These are phyloP conservation scores for Callorhinus ursinus DNA, from an alignment of 2,113 vertebrate genomes.

Conservation along the genomic window DNA sequence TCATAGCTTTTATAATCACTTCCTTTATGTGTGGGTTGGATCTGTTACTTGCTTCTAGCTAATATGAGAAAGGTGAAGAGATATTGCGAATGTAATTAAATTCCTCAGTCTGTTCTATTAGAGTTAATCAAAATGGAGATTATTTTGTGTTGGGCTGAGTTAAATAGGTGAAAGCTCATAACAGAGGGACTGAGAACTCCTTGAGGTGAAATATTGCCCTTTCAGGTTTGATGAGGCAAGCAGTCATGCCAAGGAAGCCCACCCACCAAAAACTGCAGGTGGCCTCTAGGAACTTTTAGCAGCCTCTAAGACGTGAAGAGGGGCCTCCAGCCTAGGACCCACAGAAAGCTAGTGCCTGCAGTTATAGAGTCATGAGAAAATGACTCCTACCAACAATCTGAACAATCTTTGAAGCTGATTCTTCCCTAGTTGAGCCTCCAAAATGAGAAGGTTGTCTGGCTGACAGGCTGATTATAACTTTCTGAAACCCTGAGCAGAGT, in stretches of 20 bases:
- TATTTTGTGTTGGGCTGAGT: background rate
- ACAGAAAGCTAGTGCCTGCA: accelerated
- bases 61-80: background rate
- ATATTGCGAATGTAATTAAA: background rate
- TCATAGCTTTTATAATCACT: background rate
- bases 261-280: background rate
- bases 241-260: background rate
- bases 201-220: background rate
- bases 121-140: background rate
- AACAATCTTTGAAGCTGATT: background rate
- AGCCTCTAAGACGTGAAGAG: background rate
- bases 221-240: background rate
- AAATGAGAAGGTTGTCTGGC: background rate
- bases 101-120: background rate
- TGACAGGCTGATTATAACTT: background rate
- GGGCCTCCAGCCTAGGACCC: background rate
- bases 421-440: background rate
- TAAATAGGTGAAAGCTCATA: background rate
- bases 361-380: background rate
- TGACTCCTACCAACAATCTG: background rate
- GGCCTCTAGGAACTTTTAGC: accelerated
- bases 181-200: background rate
- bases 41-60: background rate
- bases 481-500: background rate
- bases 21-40: accelerated